Conservation (phyloP, 2,113 vertebrate genomes). For the Chaetodon auriga region DNA sequence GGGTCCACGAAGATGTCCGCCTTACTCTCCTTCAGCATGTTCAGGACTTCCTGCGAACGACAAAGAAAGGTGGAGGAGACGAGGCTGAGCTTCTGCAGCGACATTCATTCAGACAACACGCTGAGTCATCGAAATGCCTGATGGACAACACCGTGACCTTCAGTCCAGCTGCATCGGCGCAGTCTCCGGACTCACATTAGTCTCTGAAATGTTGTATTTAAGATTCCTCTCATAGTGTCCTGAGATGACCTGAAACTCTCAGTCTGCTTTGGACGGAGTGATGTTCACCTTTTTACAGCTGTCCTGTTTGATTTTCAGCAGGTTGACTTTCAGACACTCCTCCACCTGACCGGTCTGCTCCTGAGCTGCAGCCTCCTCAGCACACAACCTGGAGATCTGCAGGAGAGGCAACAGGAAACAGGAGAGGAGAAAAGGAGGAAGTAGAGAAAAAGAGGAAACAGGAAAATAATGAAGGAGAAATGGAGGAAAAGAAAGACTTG, state of each 20-base stretch:
- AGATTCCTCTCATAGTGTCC: no score
- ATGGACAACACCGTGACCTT: no score
- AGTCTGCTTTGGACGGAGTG: no score
- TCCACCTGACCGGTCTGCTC: conserved; percentile 98
- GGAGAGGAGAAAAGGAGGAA: background rate
- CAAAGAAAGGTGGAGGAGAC: background rate
- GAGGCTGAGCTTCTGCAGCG: background rate
- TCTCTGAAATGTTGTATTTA: no score
- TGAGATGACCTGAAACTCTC: no score
- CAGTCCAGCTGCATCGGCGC: no score
- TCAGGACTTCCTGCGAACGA: conserved; percentile 91
- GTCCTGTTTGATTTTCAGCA: conserved; percentile 93
- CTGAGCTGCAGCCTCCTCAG: conserved; percentile 96
- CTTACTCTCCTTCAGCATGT: conserved; percentile 98
- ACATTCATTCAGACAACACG: background rate
- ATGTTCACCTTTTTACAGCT: conserved; percentile 92
- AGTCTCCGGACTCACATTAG: no score
- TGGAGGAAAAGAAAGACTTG: background rate
- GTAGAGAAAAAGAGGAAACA: background rate
- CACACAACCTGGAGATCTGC: conserved; percentile 91
- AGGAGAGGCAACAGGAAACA: background rate
- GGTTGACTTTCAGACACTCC: conserved; percentile 96
- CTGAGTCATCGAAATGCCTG: background rate
- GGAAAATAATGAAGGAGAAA: background rate
- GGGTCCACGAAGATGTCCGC: conserved; percentile 99